A percentile compares a stretch with the other conserved stretches of the same genome.
These are phyloP conservation scores for Drosophila mojavensis DNA, from an alignment of 1,140 invertebrate genomes.

Conservation along the genomic window DNA sequence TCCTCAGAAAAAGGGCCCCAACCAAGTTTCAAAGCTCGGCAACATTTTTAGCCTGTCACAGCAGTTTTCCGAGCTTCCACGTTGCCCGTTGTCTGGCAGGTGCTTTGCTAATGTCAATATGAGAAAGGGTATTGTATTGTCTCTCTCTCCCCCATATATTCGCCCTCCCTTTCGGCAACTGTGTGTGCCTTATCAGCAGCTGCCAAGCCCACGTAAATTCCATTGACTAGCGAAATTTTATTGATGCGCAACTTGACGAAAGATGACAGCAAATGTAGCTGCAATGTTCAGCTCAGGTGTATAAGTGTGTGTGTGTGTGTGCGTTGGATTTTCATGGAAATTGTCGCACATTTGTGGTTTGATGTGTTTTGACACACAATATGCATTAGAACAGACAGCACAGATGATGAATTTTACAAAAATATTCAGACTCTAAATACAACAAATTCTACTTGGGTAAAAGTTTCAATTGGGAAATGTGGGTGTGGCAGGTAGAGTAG, in stretches of 20 bases:
- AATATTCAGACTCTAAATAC: no score
- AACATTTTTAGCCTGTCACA: slow-evolving; percentile 42
- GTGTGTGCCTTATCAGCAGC: slow-evolving; percentile 48
- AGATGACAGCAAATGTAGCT: slow-evolving; percentile 43
- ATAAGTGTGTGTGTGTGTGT: slow-evolving; percentile 9
- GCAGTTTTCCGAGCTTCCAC: slow-evolving; percentile 24
- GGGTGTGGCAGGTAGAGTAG: no score
- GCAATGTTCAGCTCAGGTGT: slow-evolving; percentile 16
- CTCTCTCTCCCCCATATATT: neutral
- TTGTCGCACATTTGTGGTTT: slow-evolving; percentile 26
- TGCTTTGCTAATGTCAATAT: slow-evolving; percentile 56
- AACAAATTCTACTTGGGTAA: no score
- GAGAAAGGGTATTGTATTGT: slow-evolving; percentile 23
- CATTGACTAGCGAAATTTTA: slow-evolving; percentile 47
- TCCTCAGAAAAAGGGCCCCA: neutral
- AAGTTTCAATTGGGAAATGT: neutral
- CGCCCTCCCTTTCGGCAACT: neutral
- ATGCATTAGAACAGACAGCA: slow-evolving; percentile 11
- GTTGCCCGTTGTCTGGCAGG: slow-evolving; percentile 20
- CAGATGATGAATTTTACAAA: neutral
- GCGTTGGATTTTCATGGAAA: slow-evolving; percentile 13
- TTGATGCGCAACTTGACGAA: slow-evolving; percentile 47
- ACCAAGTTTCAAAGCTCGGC: slow-evolving; percentile 7
- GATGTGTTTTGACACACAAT: slow-evolving; percentile 14
- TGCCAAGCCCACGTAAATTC: slow-evolving; percentile 48